Evolutionary conservation across 1,140 invertebrate genomes (phyloP).

Genomic region (Mizuhopecten yessoensis): DNA sequence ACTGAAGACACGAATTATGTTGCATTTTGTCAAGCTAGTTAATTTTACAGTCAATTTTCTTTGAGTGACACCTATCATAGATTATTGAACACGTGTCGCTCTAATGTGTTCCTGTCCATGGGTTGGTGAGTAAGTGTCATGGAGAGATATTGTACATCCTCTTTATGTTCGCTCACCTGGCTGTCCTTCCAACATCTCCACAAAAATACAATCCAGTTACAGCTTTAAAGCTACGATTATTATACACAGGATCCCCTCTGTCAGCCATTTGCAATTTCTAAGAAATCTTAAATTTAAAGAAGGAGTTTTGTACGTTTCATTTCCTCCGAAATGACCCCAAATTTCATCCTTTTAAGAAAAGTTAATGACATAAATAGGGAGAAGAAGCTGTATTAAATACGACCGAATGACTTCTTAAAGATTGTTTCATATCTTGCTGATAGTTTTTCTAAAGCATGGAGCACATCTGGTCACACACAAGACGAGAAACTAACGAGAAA

Average conservation of each 20-base stretch:
- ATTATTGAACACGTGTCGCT: not conserved
- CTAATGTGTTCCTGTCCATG: not conserved
- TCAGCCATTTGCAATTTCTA: constrained; percentile 25
- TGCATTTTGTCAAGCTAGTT: not conserved
- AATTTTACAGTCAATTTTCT: not conserved
- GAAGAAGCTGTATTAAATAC: not conserved
- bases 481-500: not conserved
- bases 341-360: constrained; percentile 12
- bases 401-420: not conserved
- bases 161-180: not conserved
- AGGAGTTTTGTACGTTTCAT: constrained; percentile 19
- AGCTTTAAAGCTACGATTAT: not conserved
- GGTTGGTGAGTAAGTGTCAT: not conserved
- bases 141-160: not conserved
- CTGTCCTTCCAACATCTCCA: not conserved
- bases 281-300: constrained; percentile 4
- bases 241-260: not conserved
- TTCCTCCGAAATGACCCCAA: not conserved
- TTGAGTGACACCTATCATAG: not conserved
- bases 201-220: not conserved
- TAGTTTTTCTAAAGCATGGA: not conserved
- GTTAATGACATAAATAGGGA: constrained; percentile 10
- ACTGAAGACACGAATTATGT: no score
- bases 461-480: not conserved
- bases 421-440: not conserved